Evolutionary conservation across 2,888 invertebrate genomes (phyloP).

Genomic region (Ectropis crepuscularia): DNA sequence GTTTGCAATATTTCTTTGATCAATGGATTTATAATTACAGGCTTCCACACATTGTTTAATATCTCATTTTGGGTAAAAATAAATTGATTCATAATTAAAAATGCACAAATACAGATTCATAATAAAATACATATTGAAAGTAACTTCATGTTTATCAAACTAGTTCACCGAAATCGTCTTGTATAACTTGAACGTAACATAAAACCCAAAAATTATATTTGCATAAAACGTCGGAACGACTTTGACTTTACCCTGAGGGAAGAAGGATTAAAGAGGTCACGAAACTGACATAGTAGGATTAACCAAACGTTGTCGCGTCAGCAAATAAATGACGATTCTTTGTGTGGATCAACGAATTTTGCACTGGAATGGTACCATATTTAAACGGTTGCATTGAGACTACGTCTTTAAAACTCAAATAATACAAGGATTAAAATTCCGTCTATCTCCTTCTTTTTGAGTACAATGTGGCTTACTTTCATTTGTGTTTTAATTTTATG

Average conservation of each 20-base stretch:
- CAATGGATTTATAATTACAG: no score
- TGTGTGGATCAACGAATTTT: constrained; percentile 47
- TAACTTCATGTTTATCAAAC: background rate
- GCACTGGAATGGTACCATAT: constrained; percentile 45
- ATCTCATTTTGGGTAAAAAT: no score
- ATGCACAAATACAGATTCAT: no score
- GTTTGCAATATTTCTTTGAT: no score
- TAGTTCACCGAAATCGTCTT: background rate
- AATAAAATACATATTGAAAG: background rate
- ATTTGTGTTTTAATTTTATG: no score
- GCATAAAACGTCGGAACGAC: constrained; percentile 63
- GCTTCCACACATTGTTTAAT: no score
- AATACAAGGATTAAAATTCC: no score
- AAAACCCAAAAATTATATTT: constrained; percentile 54
- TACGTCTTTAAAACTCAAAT: no score
- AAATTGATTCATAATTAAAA: no score
- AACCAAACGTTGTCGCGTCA: constrained; percentile 67
- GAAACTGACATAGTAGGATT: constrained; percentile 78
- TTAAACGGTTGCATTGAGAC: no score
- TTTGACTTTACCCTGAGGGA: constrained; percentile 65
- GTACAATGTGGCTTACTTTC: no score
- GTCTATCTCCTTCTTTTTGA: no score
- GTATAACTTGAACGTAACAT: constrained; percentile 10
- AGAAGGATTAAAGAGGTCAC: constrained; percentile 79
- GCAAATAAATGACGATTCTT: constrained; percentile 71